A percentile compares a stretch with the other conserved stretches of the same genome.
phyloP scores from a whole-genome alignment of 2,113 vertebrate genomes.

The Gallinago undulata region DNA sequence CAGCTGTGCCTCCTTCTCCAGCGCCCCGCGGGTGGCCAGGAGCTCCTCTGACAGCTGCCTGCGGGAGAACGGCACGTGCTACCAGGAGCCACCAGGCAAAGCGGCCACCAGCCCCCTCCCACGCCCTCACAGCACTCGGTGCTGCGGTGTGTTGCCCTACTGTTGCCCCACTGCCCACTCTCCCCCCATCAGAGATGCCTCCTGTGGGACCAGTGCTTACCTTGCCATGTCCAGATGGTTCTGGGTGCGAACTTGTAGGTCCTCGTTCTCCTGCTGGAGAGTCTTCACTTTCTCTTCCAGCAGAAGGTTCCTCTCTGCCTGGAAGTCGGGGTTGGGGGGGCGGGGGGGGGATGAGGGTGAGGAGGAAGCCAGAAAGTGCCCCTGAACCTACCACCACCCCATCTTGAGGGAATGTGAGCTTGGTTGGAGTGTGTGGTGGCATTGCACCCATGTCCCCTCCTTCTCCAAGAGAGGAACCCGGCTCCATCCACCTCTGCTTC shows the following conservation, averaged over 20 bases:
- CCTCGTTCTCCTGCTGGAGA: constrained; percentile 89
- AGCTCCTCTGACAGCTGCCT: constrained; percentile 88
- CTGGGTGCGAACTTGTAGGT: constrained; percentile 80
- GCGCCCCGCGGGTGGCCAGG: constrained; percentile 72
- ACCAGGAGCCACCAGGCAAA: fast-evolving
- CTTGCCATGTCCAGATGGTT: constrained; percentile 80
- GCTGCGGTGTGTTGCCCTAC: fast-evolving
- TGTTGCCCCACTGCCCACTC: background rate
- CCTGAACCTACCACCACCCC: fast-evolving
- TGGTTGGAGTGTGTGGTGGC: fast-evolving
- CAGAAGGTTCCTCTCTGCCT: constrained; percentile 84
- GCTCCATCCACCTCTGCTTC: background rate
- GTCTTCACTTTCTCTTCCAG: constrained; percentile 84
- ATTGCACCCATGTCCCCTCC: fast-evolving
- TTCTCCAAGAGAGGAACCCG: fast-evolving
- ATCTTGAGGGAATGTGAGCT: background rate
- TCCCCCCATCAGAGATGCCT: fast-evolving
- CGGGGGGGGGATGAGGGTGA: background rate
- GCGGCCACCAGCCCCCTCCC: fast-evolving
- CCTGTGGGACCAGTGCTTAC: constrained; percentile 35
- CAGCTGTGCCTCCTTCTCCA: constrained; percentile 81
- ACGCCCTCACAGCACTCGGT: fast-evolving
- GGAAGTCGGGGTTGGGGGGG: background rate
- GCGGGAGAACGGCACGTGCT: background rate
- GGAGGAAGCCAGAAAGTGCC: background rate